Percentiles rank a stretch among this genome's conserved stretches.
phyloP scores from a whole-genome alignment of 2,888 invertebrate species.

The Aphrophora alni region DNA sequence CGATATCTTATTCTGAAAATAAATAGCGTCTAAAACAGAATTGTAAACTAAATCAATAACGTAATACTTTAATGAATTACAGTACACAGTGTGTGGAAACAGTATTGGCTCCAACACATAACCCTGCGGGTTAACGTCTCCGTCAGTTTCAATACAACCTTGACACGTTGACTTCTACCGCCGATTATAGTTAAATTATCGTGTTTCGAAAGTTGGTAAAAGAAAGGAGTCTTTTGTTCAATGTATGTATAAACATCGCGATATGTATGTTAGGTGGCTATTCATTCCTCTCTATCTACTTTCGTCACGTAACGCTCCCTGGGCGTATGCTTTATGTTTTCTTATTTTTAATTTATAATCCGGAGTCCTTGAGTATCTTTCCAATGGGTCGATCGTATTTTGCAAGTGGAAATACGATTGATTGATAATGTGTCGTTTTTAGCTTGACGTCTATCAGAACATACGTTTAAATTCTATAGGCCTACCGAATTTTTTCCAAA shows the following conservation, averaged over 20 bases:
- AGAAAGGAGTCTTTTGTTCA: not conserved
- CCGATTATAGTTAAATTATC: not conserved
- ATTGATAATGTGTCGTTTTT: too few species aligned
- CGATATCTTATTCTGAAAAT: too few species aligned
- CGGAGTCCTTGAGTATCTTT: too few species aligned
- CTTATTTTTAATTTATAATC: not conserved
- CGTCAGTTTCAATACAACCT: not conserved
- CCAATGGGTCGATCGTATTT: too few species aligned
- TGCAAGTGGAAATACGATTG: too few species aligned
- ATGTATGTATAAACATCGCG: not conserved
- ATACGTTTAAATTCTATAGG: too few species aligned
- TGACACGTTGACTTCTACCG: not conserved
- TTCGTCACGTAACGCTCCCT: not conserved
- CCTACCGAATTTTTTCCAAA: too few species aligned
- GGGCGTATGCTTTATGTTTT: not conserved
- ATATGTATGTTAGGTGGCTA: not conserved
- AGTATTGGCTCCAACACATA: not conserved
- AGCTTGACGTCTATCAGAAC: too few species aligned
- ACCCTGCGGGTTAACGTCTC: not conserved
- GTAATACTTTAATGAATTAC: too few species aligned
- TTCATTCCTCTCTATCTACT: not conserved
- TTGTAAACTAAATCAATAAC: too few species aligned
- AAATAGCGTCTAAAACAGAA: too few species aligned
- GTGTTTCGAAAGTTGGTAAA: not conserved
- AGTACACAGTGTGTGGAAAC: not conserved